phyloP scores from a whole-genome alignment of 2,113 vertebrate genomes.

The Larimichthys polyactis region DNA sequence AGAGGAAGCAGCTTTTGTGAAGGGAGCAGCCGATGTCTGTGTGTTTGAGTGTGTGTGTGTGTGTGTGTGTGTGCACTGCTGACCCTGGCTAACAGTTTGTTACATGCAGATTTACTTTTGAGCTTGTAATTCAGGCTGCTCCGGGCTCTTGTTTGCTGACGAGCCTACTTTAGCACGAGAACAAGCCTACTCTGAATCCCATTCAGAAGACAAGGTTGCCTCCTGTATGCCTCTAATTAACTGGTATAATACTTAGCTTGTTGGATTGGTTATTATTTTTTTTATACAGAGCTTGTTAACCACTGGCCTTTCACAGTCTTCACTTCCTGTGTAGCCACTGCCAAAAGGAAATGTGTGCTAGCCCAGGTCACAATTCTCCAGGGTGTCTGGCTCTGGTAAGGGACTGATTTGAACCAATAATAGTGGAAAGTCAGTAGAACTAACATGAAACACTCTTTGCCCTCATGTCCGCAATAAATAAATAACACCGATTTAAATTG shows the following conservation, averaged over 20 bases:
- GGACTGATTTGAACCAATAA: conserved; percentile 46
- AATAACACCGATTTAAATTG: conserved; percentile 15
- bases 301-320: conserved; percentile 57
- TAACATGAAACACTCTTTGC: conserved; percentile 31
- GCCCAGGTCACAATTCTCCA: conserved; percentile 66
- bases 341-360: conserved; percentile 74
- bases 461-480: conserved; percentile 12
- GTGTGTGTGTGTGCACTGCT: conserved; percentile 40
- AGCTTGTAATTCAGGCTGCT: conserved; percentile 76
- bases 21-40: conserved; percentile 63
- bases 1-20: conserved; percentile 85
- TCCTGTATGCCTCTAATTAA: conserved; percentile 77
- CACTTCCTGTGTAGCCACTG: conserved; percentile 64
- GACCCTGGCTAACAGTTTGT: conserved; percentile 75
- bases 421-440: conserved; percentile 37
- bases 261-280: conserved; percentile 57
- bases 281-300: conserved; percentile 72
- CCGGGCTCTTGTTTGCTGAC: conserved; percentile 73
- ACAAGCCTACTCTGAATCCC: conserved; percentile 63
- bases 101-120: conserved; percentile 79
- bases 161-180: conserved; percentile 62
- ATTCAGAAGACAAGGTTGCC: conserved; percentile 63
- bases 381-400: conserved; percentile 55
- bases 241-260: conserved; percentile 67
- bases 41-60: not conserved